A percentile compares a stretch with the other conserved stretches of the same genome.
These are phyloP conservation scores for Eriocheir sinensis DNA, from an alignment of 1,140 invertebrate species.

Conservation along the genomic window DNA sequence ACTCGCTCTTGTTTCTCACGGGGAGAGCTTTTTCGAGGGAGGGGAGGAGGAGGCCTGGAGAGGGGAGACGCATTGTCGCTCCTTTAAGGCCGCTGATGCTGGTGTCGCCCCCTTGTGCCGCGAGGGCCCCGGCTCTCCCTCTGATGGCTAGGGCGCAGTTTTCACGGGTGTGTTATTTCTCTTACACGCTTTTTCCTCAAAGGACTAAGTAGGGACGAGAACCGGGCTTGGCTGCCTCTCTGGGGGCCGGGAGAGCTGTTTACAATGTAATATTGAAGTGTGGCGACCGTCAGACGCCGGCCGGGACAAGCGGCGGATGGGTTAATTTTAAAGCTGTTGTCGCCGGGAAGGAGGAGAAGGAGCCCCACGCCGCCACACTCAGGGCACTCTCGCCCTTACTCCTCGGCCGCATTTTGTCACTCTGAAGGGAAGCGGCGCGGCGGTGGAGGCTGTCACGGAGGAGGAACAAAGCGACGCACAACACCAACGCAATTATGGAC, in stretches of 20 bases:
- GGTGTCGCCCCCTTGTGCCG: conserved; percentile 54
- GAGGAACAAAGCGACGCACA: too few species aligned
- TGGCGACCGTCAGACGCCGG: background rate
- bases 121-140: background rate
- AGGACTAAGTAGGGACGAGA: conserved; percentile 36
- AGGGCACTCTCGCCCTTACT: background rate
- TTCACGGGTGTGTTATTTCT: background rate
- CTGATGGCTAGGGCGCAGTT: conserved; percentile 35
- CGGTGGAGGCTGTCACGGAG: background rate
- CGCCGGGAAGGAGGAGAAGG: background rate
- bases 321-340: conserved; percentile 58
- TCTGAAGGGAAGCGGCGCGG: background rate
- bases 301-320: conserved; percentile 36
- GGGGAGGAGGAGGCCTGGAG: background rate
- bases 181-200: background rate
- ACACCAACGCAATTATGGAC: too few species aligned
- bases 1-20: conserved; percentile 57
- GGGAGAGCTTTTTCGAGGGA: conserved; percentile 56
- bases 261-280: conserved; percentile 60
- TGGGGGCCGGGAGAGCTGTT: conserved; percentile 54
- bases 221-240: conserved; percentile 34
- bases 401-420: background rate
- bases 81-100: conserved; percentile 41
- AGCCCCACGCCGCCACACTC: background rate
- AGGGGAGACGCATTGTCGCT: conserved; percentile 42